These are phyloP conservation scores for Nyctibius bracteatus DNA, from an alignment of 2,113 vertebrate species.

Conservation along the genomic window DNA sequence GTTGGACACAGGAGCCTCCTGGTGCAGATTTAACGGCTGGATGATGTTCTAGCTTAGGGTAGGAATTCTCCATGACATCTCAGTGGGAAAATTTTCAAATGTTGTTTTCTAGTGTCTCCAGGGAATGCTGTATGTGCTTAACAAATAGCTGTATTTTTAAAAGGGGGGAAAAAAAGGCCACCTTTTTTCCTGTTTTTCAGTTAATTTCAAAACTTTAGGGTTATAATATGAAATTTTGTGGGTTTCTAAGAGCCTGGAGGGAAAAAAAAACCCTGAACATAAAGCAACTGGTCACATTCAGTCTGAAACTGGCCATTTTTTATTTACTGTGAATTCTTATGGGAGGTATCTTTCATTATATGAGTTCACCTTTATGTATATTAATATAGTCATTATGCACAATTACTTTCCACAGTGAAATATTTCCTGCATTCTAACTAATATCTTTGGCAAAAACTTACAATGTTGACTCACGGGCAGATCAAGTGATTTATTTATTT, in stretches of 20 bases:
- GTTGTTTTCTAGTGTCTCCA: neutral
- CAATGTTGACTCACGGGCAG: neutral
- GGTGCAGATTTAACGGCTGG: neutral
- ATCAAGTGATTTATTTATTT: neutral
- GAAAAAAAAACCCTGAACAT: neutral
- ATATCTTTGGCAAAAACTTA: neutral
- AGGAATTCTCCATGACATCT: neutral
- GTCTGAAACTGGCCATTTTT: neutral
- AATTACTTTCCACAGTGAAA: neutral
- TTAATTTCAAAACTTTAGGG: neutral
- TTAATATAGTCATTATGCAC: neutral
- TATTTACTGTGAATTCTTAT: neutral
- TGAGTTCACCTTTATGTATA: neutral
- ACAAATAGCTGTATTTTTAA: neutral
- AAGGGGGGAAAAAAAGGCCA: accelerated
- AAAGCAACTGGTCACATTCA: neutral
- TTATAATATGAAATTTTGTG: neutral
- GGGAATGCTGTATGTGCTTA: neutral
- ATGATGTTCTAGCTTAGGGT: neutral
- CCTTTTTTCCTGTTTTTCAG: neutral
- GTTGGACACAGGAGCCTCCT: neutral
- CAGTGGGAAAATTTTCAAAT: neutral
- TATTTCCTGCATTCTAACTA: neutral
- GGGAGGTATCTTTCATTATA: neutral
- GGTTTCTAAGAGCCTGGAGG: neutral